Base-by-base conservation (phyloP, 2,888 invertebrate genomes). In the Ophioninae sp. region DNA sequence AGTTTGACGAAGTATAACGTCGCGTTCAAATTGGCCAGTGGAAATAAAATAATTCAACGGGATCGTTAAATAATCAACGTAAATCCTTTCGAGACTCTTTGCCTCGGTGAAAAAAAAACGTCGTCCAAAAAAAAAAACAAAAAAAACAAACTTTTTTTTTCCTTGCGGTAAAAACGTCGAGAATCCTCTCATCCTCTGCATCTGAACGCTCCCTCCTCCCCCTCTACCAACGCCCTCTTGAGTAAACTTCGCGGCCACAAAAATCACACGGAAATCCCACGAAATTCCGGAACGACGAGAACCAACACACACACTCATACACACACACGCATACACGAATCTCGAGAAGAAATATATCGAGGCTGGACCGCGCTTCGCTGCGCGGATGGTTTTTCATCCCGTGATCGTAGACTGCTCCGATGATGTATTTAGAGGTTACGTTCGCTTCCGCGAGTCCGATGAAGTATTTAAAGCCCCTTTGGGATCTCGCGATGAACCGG, bases 311-410 rank as follows among this genome's bases (percentile, higher is more conserved):
- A 44, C 44, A 44, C 44, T 8, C 41, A 41, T 8, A 41, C 41
- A 41, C 41, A 41, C 41, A 41, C 41, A 41, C 41, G 8, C 41
- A 41, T 8, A 41, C 41, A 44, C 44, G n/a, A n/a, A n/a, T n/a
- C 44, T 10, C 44, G 44, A 2, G 13, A 73, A 81, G 67, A 81
- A 81, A 81, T 65, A 68, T 73, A 81, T 81, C 81, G 77, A 81
- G 73, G 77, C 77, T 67, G n/a, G n/a, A n/a, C n/a, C 77, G 65
- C 75, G 44, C 30, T 57, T 44, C 70, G 64, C 37, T 62, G 44
- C 44, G 3, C 5, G 44, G 44, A 44, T 68, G 80, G 68, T 69
- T 81, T 70, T 59, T 72, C 50, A 67, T 73, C 50, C 72, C 77
- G 37, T 65, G 65, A 44, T 50, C 81, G 44, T 57, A 7, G 44